Evolutionary conservation across 2,113 vertebrate species (phyloP).

Genomic region (Scomber scombrus): DNA sequence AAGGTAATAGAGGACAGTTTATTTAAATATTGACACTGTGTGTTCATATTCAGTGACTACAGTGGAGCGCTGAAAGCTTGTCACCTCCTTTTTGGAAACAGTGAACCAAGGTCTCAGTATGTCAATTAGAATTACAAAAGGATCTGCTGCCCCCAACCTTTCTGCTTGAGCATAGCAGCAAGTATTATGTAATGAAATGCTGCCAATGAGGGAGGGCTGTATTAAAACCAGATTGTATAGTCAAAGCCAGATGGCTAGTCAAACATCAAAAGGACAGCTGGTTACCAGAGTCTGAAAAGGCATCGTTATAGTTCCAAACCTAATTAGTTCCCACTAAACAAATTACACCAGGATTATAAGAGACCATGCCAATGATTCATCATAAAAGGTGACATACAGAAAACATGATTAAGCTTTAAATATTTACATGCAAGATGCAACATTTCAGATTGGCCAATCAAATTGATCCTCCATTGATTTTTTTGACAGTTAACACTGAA

Average conservation of each 20-base stretch:
- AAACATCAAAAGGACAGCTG: conserved; percentile 78
- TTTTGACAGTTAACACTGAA: background rate
- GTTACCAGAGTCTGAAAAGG: conserved; percentile 63
- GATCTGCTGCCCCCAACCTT: conserved; percentile 78
- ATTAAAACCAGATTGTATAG: conserved; percentile 56
- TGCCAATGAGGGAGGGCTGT: conserved; percentile 40
- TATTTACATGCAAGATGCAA: conserved; percentile 33
- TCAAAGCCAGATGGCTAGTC: conserved; percentile 75
- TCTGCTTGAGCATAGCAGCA: conserved; percentile 70
- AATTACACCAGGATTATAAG: conserved; percentile 49
- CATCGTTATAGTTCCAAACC: conserved; percentile 58
- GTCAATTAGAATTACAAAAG: conserved; percentile 73
- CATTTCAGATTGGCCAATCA: conserved; percentile 3
- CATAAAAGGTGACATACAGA: conserved; percentile 32
- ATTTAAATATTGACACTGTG: background rate
- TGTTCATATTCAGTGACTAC: no score
- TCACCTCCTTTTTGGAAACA: conserved; percentile 31
- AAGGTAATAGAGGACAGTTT: background rate
- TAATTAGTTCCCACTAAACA: conserved; percentile 70
- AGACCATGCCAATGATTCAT: conserved; percentile 26
- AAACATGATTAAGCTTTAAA: conserved; percentile 47
- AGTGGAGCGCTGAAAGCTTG: conserved; percentile 1
- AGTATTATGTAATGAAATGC: conserved; percentile 42
- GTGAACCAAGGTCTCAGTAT: conserved; percentile 42
- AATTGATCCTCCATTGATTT: conserved; percentile 1